Evolutionary conservation across 2,113 vertebrate species (phyloP).

Genomic region (Sarotherodon lohbergeri): DNA sequence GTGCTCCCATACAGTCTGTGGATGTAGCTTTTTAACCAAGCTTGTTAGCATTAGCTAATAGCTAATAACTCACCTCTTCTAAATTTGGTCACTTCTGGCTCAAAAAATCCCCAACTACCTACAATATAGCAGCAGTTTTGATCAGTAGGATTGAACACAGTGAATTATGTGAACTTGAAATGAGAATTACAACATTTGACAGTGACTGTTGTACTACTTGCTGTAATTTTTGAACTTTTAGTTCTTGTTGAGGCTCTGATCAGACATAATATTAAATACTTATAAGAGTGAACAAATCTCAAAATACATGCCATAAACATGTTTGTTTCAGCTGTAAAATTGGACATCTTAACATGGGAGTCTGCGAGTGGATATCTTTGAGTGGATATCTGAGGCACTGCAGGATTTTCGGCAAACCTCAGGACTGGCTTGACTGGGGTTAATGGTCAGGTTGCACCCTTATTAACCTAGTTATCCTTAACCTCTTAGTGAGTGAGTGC

Average conservation of each 20-base stretch:
- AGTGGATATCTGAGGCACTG: neutral
- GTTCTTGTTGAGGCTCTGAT: neutral
- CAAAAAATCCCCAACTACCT: neutral
- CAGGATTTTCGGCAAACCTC: neutral
- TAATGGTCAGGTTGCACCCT: neutral
- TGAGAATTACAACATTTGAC: neutral
- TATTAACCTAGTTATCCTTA: neutral
- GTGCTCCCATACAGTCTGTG: neutral
- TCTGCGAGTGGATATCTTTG: neutral
- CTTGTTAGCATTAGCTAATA: neutral
- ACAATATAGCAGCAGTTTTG: neutral
- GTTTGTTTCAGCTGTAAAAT: neutral
- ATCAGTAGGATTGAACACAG: neutral
- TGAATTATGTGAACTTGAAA: neutral
- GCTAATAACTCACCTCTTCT: neutral
- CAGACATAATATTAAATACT: neutral
- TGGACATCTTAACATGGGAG: neutral
- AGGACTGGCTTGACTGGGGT: neutral
- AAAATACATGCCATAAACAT: neutral
- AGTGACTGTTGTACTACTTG: neutral
- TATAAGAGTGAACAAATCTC: neutral
- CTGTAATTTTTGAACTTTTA: neutral
- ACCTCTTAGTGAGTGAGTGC: neutral
- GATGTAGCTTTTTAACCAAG: neutral
- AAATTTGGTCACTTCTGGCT: neutral